Conservation (phyloP, 2,888 invertebrate genomes). For the Lasioglossum villosulum region DNA sequence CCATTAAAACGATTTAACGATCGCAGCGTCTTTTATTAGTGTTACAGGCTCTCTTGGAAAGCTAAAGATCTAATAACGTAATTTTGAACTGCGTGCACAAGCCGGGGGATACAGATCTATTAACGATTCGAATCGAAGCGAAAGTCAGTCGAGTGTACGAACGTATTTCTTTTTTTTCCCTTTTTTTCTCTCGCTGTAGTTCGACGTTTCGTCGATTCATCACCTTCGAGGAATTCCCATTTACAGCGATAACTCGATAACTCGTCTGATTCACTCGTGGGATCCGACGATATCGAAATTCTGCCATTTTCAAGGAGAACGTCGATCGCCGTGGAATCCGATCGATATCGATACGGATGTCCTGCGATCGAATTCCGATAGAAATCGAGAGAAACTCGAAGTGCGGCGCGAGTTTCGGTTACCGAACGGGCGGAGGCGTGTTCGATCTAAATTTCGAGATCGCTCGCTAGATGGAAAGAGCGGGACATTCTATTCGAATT, state of each 20-base stretch:
- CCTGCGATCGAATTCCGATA: constrained; percentile 2
- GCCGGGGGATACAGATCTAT: neutral
- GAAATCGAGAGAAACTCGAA: constrained; percentile 9
- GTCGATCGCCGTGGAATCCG: neutral
- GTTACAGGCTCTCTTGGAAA: neutral
- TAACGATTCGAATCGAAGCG: constrained; percentile 9
- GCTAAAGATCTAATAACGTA: neutral
- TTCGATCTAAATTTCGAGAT: constrained; percentile 34
- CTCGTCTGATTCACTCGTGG: constrained; percentile 9
- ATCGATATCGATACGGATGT: neutral
- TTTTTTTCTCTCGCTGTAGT: neutral
- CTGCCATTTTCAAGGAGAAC: neutral
- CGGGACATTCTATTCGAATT: neutral
- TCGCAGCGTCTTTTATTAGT: neutral
- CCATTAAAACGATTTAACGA: neutral
- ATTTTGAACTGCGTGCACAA: neutral
- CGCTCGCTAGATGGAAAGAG: constrained; percentile 4
- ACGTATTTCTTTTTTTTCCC: neutral
- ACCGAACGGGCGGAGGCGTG: constrained; percentile 10
- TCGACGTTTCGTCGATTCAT: constrained; percentile 51
- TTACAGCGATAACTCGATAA: constrained; percentile 2
- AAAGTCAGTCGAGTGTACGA: neutral
- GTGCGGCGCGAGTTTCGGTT: constrained; percentile 3
- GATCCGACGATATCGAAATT: neutral
- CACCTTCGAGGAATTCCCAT: constrained; percentile 43